phyloP scores from a whole-genome alignment of 2,113 vertebrate species.

The Setophaga kirtlandii region DNA sequence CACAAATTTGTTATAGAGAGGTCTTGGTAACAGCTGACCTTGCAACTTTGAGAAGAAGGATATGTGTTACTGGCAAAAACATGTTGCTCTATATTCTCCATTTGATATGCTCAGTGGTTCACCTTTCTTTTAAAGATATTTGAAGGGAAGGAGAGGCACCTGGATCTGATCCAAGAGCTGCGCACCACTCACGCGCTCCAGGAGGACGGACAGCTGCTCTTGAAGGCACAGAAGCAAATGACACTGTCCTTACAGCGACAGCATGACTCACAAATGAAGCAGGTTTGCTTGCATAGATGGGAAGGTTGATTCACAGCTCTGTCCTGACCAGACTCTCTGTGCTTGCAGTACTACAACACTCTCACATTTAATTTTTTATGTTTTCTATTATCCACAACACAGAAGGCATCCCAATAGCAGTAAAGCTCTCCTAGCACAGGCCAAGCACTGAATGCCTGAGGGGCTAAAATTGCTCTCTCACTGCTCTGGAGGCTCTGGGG shows the following conservation, averaged over 20 bases:
- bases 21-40: not conserved
- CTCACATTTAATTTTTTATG: not conserved
- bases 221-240: slow-evolving; percentile 76
- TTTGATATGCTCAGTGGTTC: not conserved
- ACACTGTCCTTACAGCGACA: slow-evolving; percentile 76
- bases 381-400: not conserved
- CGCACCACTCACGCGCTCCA: slow-evolving; percentile 82
- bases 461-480: not conserved
- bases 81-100: not conserved
- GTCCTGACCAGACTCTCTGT: not conserved
- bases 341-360: not conserved
- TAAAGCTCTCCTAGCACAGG: not conserved
- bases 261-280: slow-evolving; percentile 65
- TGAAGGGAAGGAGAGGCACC: slow-evolving; percentile 83
- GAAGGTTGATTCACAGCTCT: not conserved
- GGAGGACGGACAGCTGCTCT: slow-evolving; percentile 76
- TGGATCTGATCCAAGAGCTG: slow-evolving; percentile 87
- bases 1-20: not conserved
- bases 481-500: not conserved
- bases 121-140: slow-evolving; percentile 81
- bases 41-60: not conserved
- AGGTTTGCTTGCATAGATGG: slow-evolving; percentile 72
- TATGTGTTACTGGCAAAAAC: not conserved
- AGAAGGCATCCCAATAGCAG: not conserved
- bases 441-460: not conserved